These are phyloP conservation scores for Desoria tigrina DNA, from an alignment of 2,888 invertebrate genomes.

Conservation along the genomic window DNA sequence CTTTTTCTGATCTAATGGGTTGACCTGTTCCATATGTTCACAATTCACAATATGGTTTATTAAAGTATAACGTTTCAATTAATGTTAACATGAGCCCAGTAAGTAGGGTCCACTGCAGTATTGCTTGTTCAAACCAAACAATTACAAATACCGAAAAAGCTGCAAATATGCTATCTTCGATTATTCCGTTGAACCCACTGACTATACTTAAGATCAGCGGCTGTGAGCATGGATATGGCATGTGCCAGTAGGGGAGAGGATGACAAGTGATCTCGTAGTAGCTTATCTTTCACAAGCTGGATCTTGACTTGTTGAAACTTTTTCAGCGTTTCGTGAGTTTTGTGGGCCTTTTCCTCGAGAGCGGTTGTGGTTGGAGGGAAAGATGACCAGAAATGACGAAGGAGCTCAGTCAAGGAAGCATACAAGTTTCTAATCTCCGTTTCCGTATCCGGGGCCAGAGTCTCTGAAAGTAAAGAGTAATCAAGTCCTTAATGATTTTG, in stretches of 20 bases:
- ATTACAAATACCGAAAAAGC: too few species aligned
- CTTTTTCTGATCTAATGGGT: too few species aligned
- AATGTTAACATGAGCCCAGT: too few species aligned
- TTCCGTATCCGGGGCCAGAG: conserved; percentile 79
- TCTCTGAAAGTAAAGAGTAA: conserved; percentile 67
- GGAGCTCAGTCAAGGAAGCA: conserved; percentile 80
- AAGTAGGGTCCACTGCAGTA: too few species aligned
- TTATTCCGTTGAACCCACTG: conserved; percentile 29
- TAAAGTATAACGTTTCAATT: too few species aligned
- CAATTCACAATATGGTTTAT: too few species aligned
- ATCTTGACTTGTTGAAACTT: conserved; percentile 84
- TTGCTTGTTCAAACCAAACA: too few species aligned
- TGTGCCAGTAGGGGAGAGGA: conserved; percentile 41
- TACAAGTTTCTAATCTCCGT: conserved; percentile 82
- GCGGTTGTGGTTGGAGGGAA: conserved; percentile 76
- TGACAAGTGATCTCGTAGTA: conserved; percentile 46
- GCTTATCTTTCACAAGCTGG: conserved; percentile 44
- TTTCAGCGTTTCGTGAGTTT: conserved; percentile 85
- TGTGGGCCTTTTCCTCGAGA: conserved; percentile 75
- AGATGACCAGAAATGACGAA: conserved; percentile 93
- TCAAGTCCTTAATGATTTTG: too few species aligned
- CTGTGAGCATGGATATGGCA: conserved; percentile 35
- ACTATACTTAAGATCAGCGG: conserved; percentile 44
- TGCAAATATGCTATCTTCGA: conserved; percentile 19
- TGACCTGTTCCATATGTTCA: too few species aligned